Conservation (phyloP, 2,797 vertebrate species). For the Bovichtus variegatus region DNA sequence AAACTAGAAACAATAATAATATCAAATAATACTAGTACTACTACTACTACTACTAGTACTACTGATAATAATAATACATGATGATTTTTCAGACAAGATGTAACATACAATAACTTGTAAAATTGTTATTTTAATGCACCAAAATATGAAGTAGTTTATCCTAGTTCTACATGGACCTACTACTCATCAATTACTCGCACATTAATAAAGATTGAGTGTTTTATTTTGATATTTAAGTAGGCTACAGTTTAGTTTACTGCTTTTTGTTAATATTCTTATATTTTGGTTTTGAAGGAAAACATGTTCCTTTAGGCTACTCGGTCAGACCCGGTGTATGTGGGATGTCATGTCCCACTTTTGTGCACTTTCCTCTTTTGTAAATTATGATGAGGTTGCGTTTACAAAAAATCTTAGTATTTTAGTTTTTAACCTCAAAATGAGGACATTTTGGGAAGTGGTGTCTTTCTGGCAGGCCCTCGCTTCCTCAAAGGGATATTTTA, state of each 20-base stretch:
- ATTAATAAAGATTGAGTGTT: not conserved
- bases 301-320: not conserved
- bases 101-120: not conserved
- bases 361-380: not conserved
- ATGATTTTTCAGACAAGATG: not conserved
- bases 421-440: not conserved
- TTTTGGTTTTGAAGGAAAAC: not conserved
- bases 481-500: not conserved
- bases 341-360: not conserved
- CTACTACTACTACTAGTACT: too few relatives aligned
- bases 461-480: not conserved
- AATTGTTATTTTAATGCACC: not conserved
- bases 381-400: not conserved
- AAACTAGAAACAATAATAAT: too few relatives aligned
- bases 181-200: not conserved
- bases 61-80: too few relatives aligned
- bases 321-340: not conserved
- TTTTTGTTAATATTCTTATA: not conserved
- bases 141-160: not conserved
- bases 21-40: too few relatives aligned
- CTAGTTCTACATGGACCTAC: not conserved
- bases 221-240: not conserved
- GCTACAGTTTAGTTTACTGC: not conserved
- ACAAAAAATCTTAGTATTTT: not conserved
- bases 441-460: not conserved